Percentiles rank a stretch among this genome's conserved stretches.
These are phyloP conservation scores for Alligator sinensis DNA, from an alignment of 2,113 vertebrate genomes.

Conservation along the genomic window DNA sequence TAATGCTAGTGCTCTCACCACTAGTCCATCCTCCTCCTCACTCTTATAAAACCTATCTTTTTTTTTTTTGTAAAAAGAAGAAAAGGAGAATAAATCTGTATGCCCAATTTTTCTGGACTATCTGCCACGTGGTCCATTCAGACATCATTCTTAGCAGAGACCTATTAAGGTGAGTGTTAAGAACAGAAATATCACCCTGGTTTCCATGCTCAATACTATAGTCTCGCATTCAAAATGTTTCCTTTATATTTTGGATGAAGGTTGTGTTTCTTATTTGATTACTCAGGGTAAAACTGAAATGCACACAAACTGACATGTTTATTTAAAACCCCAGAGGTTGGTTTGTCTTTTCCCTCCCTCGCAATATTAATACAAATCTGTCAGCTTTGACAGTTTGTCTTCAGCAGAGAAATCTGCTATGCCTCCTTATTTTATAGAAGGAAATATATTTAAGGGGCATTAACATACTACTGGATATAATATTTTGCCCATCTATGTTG, in stretches of 20 bases:
- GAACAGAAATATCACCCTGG: conserved; percentile 1
- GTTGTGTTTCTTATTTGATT: conserved; percentile 31
- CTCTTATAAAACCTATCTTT: not conserved
- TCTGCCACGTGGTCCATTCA: not conserved
- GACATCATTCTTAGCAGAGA: conserved; percentile 8
- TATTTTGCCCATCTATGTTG: fast-evolving
- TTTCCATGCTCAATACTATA: not conserved
- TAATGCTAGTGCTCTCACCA: conserved; percentile 29
- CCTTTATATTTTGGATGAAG: conserved; percentile 33
- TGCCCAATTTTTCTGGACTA: not conserved
- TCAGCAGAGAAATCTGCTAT: not conserved
- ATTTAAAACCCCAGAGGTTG: conserved; percentile 15
- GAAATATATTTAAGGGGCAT: not conserved
- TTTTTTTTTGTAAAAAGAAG: no score
- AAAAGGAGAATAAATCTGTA: not conserved
- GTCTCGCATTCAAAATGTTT: not conserved
- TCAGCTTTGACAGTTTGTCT: conserved; percentile 21
- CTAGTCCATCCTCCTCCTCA: conserved; percentile 18
- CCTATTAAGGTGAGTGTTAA: not conserved
- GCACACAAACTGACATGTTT: conserved; percentile 21
- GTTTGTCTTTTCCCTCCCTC: not conserved
- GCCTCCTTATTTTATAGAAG: not conserved
- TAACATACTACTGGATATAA: not conserved
- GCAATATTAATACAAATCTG: conserved; percentile 5
- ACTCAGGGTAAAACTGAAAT: conserved; percentile 16